phyloP scores from a whole-genome alignment of 2,113 vertebrate genomes.

The Microtus richardsoni region DNA sequence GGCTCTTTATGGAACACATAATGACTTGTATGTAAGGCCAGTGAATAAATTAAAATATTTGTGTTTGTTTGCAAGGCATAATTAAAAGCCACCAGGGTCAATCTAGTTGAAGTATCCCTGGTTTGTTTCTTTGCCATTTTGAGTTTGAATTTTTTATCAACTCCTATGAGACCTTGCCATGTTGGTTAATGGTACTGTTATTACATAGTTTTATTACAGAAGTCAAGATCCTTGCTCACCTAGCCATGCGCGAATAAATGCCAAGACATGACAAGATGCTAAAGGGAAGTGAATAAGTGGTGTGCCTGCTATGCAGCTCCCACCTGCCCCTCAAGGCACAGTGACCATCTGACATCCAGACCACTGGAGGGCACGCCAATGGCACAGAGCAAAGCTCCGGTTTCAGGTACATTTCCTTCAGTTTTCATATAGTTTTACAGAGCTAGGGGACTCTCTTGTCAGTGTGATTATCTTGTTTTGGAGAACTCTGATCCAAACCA shows the following conservation, averaged over 20 bases:
- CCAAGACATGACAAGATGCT: not conserved
- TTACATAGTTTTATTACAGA: not conserved
- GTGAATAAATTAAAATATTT: conserved; percentile 18
- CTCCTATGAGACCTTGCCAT: not conserved
- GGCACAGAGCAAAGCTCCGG: not conserved
- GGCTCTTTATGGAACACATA: not conserved
- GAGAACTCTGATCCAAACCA: not conserved
- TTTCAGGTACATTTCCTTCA: not conserved
- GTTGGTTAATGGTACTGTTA: not conserved
- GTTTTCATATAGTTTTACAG: not conserved
- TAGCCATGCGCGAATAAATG: not conserved
- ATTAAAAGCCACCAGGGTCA: not conserved
- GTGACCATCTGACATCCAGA: not conserved
- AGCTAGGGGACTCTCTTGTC: not conserved
- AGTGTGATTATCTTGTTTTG: not conserved
- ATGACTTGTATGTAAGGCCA: not conserved
- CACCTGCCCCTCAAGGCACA: too few species aligned
- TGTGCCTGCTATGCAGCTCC: rapidly evolving
- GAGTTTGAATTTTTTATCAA: not conserved
- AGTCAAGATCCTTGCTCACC: not conserved
- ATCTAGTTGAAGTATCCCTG: not conserved
- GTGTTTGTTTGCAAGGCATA: not conserved
- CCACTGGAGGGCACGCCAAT: not conserved
- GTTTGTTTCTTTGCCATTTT: conserved; percentile 12
- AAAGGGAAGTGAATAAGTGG: not conserved